These are phyloP conservation scores for Campoplex nolae DNA, from an alignment of 2,888 invertebrate species.

Conservation along the genomic window DNA sequence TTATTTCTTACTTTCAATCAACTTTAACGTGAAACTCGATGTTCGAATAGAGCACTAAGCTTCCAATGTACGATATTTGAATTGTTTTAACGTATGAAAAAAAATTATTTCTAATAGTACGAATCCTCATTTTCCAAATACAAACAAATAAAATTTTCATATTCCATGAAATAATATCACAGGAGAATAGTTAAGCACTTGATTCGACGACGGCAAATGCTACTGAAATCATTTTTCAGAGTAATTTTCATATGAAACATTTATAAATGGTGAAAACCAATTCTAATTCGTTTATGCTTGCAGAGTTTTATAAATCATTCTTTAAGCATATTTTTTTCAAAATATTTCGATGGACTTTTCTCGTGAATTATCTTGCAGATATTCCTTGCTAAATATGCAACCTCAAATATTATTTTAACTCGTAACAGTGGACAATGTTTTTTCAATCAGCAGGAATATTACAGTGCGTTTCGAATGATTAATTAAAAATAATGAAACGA, in stretches of 20 bases:
- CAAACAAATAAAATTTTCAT: not conserved
- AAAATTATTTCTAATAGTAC: not conserved
- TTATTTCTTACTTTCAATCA: not conserved
- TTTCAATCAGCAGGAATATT: not conserved
- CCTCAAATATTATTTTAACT: not conserved
- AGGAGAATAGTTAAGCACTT: slow-evolving; percentile 6
- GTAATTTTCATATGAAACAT: not conserved
- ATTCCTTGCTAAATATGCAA: not conserved
- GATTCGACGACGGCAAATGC: not conserved
- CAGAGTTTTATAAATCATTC: not conserved
- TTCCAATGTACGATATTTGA: not conserved
- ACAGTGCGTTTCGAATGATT: not conserved
- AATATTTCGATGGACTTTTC: not conserved
- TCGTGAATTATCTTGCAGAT: not conserved
- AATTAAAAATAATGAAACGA: not conserved
- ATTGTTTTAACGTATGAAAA: not conserved
- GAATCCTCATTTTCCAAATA: not conserved
- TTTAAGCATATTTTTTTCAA: not conserved
- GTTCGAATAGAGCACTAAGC: not conserved
- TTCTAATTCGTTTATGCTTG: not conserved
- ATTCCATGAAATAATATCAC: slow-evolving; percentile 28
- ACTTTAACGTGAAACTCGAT: not conserved
- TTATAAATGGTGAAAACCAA: not conserved
- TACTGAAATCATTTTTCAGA: not conserved
- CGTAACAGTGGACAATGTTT: not conserved